Evolutionary conservation across 2,797 vertebrate genomes (phyloP).

Genomic region (Phataginus tetradactyla): DNA sequence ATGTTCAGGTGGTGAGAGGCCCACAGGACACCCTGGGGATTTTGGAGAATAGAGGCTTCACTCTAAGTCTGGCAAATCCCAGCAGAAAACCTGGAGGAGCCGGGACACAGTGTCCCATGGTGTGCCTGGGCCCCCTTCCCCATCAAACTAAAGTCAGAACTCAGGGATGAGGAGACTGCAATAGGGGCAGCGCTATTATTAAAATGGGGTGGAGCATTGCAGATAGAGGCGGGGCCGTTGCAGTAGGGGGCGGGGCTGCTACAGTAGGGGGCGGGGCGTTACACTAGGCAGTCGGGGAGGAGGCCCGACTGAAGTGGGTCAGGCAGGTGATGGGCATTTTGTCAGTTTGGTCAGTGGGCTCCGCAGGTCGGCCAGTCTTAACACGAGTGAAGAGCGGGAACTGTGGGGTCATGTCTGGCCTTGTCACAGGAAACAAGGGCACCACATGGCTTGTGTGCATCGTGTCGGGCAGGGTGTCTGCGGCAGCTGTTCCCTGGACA

Average conservation of each 20-base stretch:
- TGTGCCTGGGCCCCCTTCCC: too few species aligned
- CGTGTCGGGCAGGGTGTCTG: rapidly evolving
- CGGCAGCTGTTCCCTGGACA: not conserved
- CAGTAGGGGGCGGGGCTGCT: not conserved
- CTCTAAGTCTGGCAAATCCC: not conserved
- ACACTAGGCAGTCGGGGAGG: too few species aligned
- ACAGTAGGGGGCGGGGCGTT: too few species aligned
- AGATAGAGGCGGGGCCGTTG: not conserved
- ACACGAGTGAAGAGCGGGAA: not conserved
- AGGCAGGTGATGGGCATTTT: not conserved
- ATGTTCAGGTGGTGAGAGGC: not conserved
- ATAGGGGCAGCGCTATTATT: too few species aligned
- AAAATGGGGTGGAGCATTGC: rapidly evolving
- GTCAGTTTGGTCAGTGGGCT: not conserved
- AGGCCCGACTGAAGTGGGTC: rapidly evolving
- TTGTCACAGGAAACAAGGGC: not conserved
- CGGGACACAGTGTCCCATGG: not conserved
- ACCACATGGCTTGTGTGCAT: not conserved
- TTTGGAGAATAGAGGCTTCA: not conserved
- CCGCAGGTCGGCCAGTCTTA: not conserved
- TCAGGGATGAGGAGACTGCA: not conserved
- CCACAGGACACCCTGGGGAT: not conserved
- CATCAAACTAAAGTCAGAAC: not conserved
- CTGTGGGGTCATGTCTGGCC: not conserved
- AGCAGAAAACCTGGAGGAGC: not conserved